Evolutionary conservation across 2,888 invertebrate species (phyloP).

Genomic region (Pecten maximus): DNA sequence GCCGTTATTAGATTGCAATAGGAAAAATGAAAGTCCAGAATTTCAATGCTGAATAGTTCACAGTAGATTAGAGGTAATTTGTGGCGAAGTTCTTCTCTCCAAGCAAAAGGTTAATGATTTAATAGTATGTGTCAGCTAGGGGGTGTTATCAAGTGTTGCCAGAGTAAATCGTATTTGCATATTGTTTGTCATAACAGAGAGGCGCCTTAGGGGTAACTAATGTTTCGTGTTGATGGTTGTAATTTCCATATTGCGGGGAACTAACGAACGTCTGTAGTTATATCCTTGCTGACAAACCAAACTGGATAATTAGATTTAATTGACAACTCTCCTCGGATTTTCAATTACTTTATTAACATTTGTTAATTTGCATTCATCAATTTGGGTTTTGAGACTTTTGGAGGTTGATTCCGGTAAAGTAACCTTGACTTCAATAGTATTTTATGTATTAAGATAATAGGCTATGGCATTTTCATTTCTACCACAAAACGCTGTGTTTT

Average conservation of each 20-base stretch:
- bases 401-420: neutral
- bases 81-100: constrained; percentile 12
- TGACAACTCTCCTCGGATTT: neutral
- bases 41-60: constrained; percentile 42
- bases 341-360: neutral
- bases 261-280: neutral
- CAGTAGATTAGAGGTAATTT: constrained; percentile 43
- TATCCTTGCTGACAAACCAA: neutral
- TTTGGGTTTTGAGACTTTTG: neutral
- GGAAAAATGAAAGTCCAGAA: constrained; percentile 39
- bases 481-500: too few species aligned
- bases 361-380: neutral
- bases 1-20: constrained; percentile 38
- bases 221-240: constrained; percentile 3
- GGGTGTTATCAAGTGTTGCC: constrained; percentile 9
- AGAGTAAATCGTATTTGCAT: constrained; percentile 37
- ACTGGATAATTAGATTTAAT: neutral
- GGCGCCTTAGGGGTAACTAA: constrained; percentile 38
- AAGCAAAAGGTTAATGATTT: constrained; percentile 40
- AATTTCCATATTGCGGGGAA: neutral
- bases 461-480: too few species aligned
- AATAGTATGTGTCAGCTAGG: constrained; percentile 34
- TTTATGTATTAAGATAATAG: neutral
- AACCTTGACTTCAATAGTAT: neutral
- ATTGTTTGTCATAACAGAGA: constrained; percentile 15